phyloP scores from a whole-genome alignment of 2,113 vertebrate species.

The Sigmodon hispidus region DNA sequence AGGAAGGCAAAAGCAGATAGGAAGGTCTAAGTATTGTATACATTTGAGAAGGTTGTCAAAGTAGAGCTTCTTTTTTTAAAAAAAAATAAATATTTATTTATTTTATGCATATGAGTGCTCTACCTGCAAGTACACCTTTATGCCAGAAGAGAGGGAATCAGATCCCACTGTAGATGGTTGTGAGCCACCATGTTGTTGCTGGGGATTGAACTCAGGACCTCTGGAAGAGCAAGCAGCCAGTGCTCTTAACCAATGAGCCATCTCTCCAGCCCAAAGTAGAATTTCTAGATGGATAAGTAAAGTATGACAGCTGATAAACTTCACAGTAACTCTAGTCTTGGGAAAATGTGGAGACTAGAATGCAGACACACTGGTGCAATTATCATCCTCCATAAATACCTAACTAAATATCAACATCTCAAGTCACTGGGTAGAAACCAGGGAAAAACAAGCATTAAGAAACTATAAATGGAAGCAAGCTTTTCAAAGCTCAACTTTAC shows the following conservation, averaged over 20 bases:
- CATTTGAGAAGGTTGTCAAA: conserved; percentile 28
- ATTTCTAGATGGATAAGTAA: conserved; percentile 26
- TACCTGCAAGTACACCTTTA: too few relatives aligned
- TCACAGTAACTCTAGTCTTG: not conserved
- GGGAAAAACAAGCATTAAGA: conserved; percentile 25
- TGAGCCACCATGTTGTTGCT: too few relatives aligned
- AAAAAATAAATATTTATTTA: too few relatives aligned
- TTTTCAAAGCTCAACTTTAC: conserved; percentile 23
- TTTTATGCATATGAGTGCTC: too few relatives aligned
- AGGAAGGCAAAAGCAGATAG: not conserved
- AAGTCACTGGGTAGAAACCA: conserved; percentile 33
- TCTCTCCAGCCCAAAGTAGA: too few relatives aligned
- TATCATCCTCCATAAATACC: not conserved
- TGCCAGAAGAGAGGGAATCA: too few relatives aligned
- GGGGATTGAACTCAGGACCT: too few relatives aligned
- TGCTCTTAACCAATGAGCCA: too few relatives aligned
- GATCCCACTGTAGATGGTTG: too few relatives aligned
- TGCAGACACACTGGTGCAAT: not conserved
- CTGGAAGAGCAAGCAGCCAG: too few relatives aligned
- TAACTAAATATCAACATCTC: conserved; percentile 50
- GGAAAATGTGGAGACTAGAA: not conserved
- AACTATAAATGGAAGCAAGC: conserved; percentile 43
- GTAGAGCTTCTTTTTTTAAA: conserved; percentile 34
- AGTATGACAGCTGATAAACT: conserved; percentile 49
- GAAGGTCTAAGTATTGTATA: not conserved